Conservation (phyloP, 2,888 invertebrate species). For the Rutpela maculata region DNA sequence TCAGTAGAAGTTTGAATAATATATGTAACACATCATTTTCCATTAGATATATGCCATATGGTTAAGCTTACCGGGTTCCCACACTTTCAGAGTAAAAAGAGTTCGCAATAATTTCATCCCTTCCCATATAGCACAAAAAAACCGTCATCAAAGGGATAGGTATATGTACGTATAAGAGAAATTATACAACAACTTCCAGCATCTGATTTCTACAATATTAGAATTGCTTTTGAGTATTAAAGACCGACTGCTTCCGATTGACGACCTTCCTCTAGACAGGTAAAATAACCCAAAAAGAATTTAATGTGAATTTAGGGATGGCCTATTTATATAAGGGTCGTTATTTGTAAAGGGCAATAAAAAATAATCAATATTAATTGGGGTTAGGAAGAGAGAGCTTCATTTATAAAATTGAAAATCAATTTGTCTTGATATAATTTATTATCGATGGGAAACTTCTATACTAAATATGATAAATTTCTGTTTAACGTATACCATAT, state of each 20-base stretch:
- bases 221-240: constrained; percentile 4
- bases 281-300: constrained; percentile 35
- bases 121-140: neutral
- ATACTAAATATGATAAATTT: constrained; percentile 29
- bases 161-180: neutral
- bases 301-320: constrained; percentile 22
- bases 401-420: constrained; percentile 38
- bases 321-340: constrained; percentile 15
- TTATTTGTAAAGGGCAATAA: constrained; percentile 20
- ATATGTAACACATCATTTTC: too few relatives aligned
- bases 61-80: neutral
- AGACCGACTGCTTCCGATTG: constrained; percentile 15
- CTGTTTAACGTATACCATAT: neutral
- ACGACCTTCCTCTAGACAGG: constrained; percentile 35
- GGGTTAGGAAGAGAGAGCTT: constrained; percentile 24
- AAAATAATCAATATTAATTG: constrained; percentile 35
- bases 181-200: constrained; percentile 7
- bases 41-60: neutral
- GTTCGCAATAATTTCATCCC: constrained; percentile 10
- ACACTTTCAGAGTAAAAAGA: neutral
- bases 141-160: neutral
- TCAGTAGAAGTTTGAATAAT: too few relatives aligned
- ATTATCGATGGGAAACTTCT: constrained; percentile 19
- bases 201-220: constrained; percentile 12
- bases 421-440: constrained; percentile 13